Base-by-base conservation (phyloP, 2,113 vertebrate genomes). In the Enhydra lutris region DNA sequence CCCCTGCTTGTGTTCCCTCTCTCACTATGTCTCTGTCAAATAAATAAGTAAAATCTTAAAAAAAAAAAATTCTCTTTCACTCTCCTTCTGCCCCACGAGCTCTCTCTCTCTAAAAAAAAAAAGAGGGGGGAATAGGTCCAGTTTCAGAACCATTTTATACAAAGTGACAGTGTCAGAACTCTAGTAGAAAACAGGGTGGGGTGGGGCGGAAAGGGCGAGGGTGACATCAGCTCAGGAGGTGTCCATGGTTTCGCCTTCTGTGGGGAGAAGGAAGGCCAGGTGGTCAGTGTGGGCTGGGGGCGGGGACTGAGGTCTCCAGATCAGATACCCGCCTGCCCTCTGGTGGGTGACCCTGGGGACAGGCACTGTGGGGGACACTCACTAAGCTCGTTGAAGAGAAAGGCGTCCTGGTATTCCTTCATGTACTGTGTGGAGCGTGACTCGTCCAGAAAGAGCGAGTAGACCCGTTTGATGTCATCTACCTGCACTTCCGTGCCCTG, bases 401-500 rank as follows among this genome's bases (percentile, higher is more conserved):
- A 99, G 96, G 99, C 99, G 6, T 99, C 99, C 98, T 99, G 99
- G 96, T 99, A 99, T 73, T 99, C 99, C 97, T 99, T 99, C 99
- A 99, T 99, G 98, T 99, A 99, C 98, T 99, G 99, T 3, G 99
- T 99, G 52, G 99, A 99, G 11, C 99, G 98, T 1, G 99, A 99
- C 96, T 99, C 99, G 0, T 99, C 99, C 99, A 99, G 98, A 96
- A 99, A 99, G 88, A 99, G 99, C 0, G 99, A 99, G 98, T 99
- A 99, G 15, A 99, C 99, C 0, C 99, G 97, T 94, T 99, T 99
- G 57, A 99, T 99, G 98, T 99, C 99, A 17, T 99, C 99, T 21
- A 99, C 99, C 96, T 99, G 99, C 23, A 99, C 99, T 90, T 99
- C 99, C 1, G 99, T 99, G 50, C 99, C 99, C 99, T 99, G 98